Base-by-base conservation (phyloP, 2,888 invertebrate species). In the Microplitis deprimator region DNA sequence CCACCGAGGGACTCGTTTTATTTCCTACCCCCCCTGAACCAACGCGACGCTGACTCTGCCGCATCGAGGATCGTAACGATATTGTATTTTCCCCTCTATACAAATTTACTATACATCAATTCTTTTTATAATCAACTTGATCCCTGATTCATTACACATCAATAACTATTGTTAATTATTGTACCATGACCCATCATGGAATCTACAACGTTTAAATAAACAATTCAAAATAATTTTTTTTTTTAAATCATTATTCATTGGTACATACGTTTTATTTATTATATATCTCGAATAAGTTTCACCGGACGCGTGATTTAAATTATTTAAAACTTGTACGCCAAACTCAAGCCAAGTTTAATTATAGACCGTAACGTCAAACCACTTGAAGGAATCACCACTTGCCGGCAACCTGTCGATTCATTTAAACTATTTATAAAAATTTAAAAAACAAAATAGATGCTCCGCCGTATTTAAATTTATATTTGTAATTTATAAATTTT, bases 1-100 rank as follows among this genome's bases (percentile, higher is more conserved):
- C 91, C 92, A 91, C 91, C 82, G 82, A 83, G 85, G 84, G 87
- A 85, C 50, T 50, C 50, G 50, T 50, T 50, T 50, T 50, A 50
- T 86, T 84, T 70, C 73, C 61, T 75, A 76, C 78, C 71, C 64
- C 76, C 40, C 71, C 76, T 69, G 68, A 71, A 67, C 68, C 39
- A 65, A 41, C 71, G 40, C 75, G 78, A 68, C 76, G 39, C 72
- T 62, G 77, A 70, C 68, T 69, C 67, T 69, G 74, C 59, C 62
- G 79, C 82, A 80, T 81, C 79, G 77, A 70, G 17, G 20, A 38
- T 67, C 59, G n/a, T 67, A 29, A 38, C 17, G 73, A 75, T 73
- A 73, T 68, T 75, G 73, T 71, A 73, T 75, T 71, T 72, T 62
- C 68, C 71, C 67, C 72, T 17, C 70, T 61, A 72, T 76, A 71